These are phyloP conservation scores for Cassiopea xamachana DNA, from an alignment of 30 jellyfish, hydroid and myxozoan species.

Conservation along the genomic window DNA sequence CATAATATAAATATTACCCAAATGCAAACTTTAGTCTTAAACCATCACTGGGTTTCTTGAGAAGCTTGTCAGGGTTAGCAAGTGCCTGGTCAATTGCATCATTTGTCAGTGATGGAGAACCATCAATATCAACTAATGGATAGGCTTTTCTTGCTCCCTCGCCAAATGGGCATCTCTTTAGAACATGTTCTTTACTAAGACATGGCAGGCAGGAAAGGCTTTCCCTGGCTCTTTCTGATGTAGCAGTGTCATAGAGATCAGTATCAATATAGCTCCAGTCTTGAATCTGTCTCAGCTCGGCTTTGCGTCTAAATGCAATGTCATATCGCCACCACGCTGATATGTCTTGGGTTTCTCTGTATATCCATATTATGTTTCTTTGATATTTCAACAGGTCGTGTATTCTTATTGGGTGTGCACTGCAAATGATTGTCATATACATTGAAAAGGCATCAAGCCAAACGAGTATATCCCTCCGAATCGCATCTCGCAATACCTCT, in stretches of 20 bases:
- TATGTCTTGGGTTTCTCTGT: slow-evolving; percentile 84
- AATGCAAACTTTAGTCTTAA: slow-evolving; percentile 91
- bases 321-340: slow-evolving; percentile 98
- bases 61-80: slow-evolving; percentile 90
- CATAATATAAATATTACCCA: slow-evolving; percentile 69
- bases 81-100: slow-evolving; percentile 89
- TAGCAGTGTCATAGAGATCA: slow-evolving; percentile 80
- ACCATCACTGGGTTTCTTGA: slow-evolving; percentile 88
- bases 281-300: slow-evolving; percentile 71
- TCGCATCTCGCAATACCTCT: slow-evolving; percentile 61
- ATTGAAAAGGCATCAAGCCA: slow-evolving; percentile 90
- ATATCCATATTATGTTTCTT: slow-evolving; percentile 85
- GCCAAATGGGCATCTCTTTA: slow-evolving; percentile 91
- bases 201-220: slow-evolving; percentile 75
- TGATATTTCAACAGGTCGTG: slow-evolving; percentile 73
- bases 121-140: slow-evolving; percentile 37
- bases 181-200: slow-evolving; percentile 73
- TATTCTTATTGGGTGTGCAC: slow-evolving; percentile 86
- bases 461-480: slow-evolving; percentile 75
- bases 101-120: slow-evolving; percentile 46
- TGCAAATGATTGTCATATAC: slow-evolving; percentile 74
- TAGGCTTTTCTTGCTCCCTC: slow-evolving; percentile 30
- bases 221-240: slow-evolving; percentile 79
- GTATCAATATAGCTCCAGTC: slow-evolving; percentile 91
- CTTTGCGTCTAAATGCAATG: slow-evolving; percentile 90